Evolutionary conservation across 2,113 vertebrate genomes (phyloP).

Genomic region (Tachysurus fulvidraco): DNA sequence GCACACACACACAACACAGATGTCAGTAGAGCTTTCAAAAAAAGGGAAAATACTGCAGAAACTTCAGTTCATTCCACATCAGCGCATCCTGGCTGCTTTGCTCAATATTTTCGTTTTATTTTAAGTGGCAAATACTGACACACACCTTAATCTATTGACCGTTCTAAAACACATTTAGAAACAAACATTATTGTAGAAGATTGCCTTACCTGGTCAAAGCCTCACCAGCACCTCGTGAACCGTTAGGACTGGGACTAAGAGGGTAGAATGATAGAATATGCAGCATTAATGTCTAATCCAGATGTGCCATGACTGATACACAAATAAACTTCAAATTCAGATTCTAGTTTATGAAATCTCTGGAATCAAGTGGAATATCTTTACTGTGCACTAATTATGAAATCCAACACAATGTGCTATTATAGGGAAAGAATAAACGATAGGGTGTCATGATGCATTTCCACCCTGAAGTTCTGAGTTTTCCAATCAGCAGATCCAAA

Average conservation of each 20-base stretch:
- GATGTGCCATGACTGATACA: not conserved
- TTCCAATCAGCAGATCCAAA: not conserved
- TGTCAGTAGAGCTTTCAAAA: constrained; percentile 16
- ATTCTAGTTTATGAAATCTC: not conserved
- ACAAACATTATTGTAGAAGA: not conserved
- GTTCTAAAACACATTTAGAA: not conserved
- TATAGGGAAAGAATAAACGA: not conserved
- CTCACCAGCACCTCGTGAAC: constrained; percentile 67
- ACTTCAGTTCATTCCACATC: constrained; percentile 48
- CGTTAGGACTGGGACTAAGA: constrained; percentile 72
- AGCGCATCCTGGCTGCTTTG: constrained; percentile 37
- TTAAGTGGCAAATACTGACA: not conserved
- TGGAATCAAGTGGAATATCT: not conserved
- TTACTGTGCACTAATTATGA: not conserved
- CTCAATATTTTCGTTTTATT: not conserved
- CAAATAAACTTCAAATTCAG: not conserved
- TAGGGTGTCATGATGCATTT: not conserved
- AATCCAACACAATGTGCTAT: not conserved
- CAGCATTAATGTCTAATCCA: not conserved
- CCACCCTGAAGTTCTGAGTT: not conserved
- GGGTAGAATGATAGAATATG: not conserved
- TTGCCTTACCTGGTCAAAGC: constrained; percentile 72
- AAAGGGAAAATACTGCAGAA: constrained; percentile 56
- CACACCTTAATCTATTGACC: not conserved
- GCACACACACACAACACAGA: not conserved